Base-by-base conservation (phyloP, 2,888 invertebrate species). In the Onthophagus sagittarius region DNA sequence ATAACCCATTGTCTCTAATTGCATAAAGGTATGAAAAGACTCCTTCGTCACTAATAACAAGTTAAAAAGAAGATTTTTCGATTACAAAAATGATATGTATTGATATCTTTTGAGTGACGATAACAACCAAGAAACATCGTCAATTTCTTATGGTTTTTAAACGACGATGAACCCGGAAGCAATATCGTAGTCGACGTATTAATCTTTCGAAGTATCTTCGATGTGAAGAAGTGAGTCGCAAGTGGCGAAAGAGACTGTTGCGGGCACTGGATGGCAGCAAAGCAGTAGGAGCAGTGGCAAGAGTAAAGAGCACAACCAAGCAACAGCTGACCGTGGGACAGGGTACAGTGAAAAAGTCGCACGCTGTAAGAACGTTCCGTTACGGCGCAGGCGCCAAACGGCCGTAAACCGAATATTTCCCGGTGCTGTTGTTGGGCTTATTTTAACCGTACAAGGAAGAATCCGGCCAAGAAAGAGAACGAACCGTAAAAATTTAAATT, bases 311-410 rank as follows among this genome's bases (percentile, higher is more conserved):
- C 67, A 23, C 14, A 23, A 23, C 64, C 23, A 23, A 32, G 67
- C 23, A 67, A 67, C 85, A 82, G 82, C 83, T 84, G 86, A 86
- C 86, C 86, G 86, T 87, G 88, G 88, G 88, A 88, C 86, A 87
- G 86, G 83, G 84, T 83, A 83, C 87, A 86, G 88, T 88, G 89
- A 89, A 89, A 89, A 89, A 90, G 89, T 89, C 89, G 89, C 89
- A 89, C 88, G 88, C 87, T 89, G 88, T 87, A 85, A 86, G 39
- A 53, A 11, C 23, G 39, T 11, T 53, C 39, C 9, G 39, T 53
- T 23, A 23, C 23, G 3, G 87, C 84, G 83, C 84, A 81, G 77
- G 82, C 83, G 81, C 76, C 23, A 23, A 23, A 23, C 23, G 23
- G 23, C 23, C 81, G 83, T 79, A 77, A 77, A 77, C 81, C 81